phyloP scores from a whole-genome alignment of 2,797 vertebrate species.

The Oreochromis grahami region DNA sequence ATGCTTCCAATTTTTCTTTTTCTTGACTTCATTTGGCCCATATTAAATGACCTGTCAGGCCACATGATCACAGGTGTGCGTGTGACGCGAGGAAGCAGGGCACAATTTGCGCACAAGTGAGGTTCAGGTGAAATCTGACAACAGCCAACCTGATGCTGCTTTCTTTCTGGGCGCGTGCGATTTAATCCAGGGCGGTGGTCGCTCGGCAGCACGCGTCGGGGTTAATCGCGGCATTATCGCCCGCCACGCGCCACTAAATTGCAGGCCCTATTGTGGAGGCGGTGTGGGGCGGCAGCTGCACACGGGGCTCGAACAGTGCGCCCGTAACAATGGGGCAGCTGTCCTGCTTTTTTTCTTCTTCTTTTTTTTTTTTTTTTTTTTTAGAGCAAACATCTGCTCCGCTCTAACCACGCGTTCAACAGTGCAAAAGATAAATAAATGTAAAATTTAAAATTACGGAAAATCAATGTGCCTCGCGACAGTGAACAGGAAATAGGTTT shows the following conservation, averaged over 20 bases:
- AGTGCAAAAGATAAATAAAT: not conserved
- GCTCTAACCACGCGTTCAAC: constrained; percentile 67
- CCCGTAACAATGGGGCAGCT: constrained; percentile 82
- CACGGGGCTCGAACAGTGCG: constrained; percentile 69
- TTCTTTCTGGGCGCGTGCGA: constrained; percentile 50
- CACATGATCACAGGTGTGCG: constrained; percentile 3
- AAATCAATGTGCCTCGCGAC: constrained; percentile 61
- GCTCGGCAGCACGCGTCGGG: constrained; percentile 72
- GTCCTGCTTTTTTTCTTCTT: constrained; percentile 61
- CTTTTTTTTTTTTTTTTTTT: constrained; percentile 29
- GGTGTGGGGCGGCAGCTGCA: constrained; percentile 77
- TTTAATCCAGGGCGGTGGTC: constrained; percentile 71
- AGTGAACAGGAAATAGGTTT: not conserved
- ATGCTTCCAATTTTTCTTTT: not conserved
- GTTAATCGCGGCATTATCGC: constrained; percentile 82
- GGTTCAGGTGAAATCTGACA: constrained; percentile 15
- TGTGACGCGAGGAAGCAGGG: not conserved
- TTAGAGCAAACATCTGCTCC: constrained; percentile 77
- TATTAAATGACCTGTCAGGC: not conserved
- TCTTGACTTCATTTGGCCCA: not conserved
- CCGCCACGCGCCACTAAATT: constrained; percentile 82
- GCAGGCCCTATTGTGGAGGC: constrained; percentile 75
- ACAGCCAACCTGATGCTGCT: not conserved
- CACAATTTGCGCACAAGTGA: not conserved
- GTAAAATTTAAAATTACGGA: constrained; percentile 4